These are phyloP conservation scores for Pteropus rufus DNA, from an alignment of 2,797 vertebrate species.

Conservation along the genomic window DNA sequence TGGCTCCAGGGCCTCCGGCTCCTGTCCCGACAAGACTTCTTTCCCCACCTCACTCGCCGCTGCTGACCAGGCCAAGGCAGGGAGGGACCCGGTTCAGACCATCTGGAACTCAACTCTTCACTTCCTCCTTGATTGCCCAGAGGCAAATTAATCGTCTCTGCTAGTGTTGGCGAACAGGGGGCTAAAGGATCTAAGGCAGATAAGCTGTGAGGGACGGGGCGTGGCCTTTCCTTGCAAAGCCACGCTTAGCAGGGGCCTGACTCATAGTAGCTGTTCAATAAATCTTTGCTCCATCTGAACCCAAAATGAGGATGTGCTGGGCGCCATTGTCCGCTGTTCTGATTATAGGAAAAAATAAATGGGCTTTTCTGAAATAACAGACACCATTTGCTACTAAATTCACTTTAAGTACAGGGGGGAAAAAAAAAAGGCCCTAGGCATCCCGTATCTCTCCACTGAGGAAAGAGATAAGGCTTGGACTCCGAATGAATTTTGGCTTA, in stretches of 20 bases:
- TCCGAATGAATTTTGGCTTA: slow-evolving; percentile 27
- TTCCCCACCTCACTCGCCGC: too few relatives aligned
- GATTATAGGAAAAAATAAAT: slow-evolving; percentile 37
- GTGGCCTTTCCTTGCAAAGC: accelerated
- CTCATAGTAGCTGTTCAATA: slow-evolving; percentile 11
- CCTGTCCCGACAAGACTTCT: accelerated
- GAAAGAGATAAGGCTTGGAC: slow-evolving; percentile 53
- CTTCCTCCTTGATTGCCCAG: not conserved
- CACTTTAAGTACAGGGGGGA: not conserved
- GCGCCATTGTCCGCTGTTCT: not conserved
- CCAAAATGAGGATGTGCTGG: not conserved
- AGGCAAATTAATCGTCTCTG: not conserved
- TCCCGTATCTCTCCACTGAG: not conserved
- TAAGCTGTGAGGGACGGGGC: not conserved
- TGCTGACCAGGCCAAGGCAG: accelerated
- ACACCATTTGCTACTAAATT: slow-evolving; percentile 34
- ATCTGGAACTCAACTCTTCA: accelerated
- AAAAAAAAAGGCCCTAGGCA: not conserved
- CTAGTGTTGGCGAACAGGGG: accelerated
- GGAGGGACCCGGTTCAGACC: not conserved
- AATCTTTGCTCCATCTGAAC: not conserved
- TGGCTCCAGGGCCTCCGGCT: not conserved
- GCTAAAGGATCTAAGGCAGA: accelerated
- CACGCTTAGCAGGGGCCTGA: accelerated
- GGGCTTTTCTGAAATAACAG: slow-evolving; percentile 15